Evolutionary conservation across 1,140 invertebrate genomes (phyloP).

Genomic region (Cherax destructor): DNA sequence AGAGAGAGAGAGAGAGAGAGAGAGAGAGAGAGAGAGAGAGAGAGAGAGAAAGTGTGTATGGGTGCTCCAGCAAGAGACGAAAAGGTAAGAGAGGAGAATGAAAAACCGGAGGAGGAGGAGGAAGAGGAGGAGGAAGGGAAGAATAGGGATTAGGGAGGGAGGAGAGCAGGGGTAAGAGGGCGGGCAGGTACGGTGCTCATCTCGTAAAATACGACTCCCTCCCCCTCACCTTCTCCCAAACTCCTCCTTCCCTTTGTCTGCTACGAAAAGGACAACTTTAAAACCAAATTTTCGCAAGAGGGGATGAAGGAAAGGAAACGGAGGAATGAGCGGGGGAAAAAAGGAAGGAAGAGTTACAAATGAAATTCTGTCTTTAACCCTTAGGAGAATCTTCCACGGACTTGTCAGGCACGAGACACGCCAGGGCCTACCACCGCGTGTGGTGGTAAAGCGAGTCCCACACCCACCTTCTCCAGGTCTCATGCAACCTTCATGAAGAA

Average conservation of each 20-base stretch:
- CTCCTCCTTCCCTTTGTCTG: conserved; percentile 42
- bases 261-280: conserved; percentile 42
- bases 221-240: neutral
- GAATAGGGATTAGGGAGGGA: neutral
- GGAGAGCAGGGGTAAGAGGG: neutral
- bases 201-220: conserved; percentile 13
- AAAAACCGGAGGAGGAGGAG: neutral
- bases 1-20: no score
- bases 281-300: conserved; percentile 42
- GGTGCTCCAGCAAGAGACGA: no score
- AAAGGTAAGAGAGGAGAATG: neutral
- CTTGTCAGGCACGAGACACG: neutral
- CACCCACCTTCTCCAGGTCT: neutral
- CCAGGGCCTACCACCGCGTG: conserved; percentile 20
- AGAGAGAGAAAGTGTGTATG: no score
- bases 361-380: conserved; percentile 30
- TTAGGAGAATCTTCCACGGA: conserved; percentile 3
- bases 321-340: neutral
- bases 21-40: no score
- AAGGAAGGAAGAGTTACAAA: conserved; percentile 21
- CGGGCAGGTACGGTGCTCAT: conserved; percentile 1
- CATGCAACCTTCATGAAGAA: neutral
- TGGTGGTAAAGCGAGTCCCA: neutral
- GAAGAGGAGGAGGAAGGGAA: no score
- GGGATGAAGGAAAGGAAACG: neutral